Percentiles rank a stretch among this genome's conserved stretches.
phyloP scores from a whole-genome alignment of 1,140 invertebrate genomes.

The silkworm (Bombyx mori) region ASM3026992v2 NC_085134.1:4996001-4996500 shows the following conservation, averaged over 20 bases:
- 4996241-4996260: slow-evolving; percentile 14
- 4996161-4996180: slow-evolving; percentile 10
- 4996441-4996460: slow-evolving; percentile 8
- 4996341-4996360: slow-evolving; percentile 10
- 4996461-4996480: slow-evolving; percentile 11
- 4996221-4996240: slow-evolving; percentile 17
- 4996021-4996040: slow-evolving; percentile 10
- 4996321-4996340: slow-evolving; percentile 14
- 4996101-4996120: not conserved
- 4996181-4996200: slow-evolving; percentile 17
- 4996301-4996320: slow-evolving; percentile 14
- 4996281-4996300: slow-evolving; percentile 20
- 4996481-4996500: slow-evolving; percentile 5
- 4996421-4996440: slow-evolving; percentile 14
- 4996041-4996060: slow-evolving; percentile 16
- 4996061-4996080: slow-evolving; percentile 14
- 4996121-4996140: slow-evolving; percentile 2
- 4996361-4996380: slow-evolving; percentile 14
- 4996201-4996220: slow-evolving; percentile 19
- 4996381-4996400: slow-evolving; percentile 7
- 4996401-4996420: slow-evolving; percentile 7
- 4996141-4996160: slow-evolving; percentile 6
- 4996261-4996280: slow-evolving; percentile 17
- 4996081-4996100: slow-evolving; percentile 8
- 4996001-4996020: slow-evolving; percentile 20